These are phyloP conservation scores for Ptycholaimellus sp. DNA, from an alignment of 2,888 invertebrate species.

Conservation along the genomic window DNA sequence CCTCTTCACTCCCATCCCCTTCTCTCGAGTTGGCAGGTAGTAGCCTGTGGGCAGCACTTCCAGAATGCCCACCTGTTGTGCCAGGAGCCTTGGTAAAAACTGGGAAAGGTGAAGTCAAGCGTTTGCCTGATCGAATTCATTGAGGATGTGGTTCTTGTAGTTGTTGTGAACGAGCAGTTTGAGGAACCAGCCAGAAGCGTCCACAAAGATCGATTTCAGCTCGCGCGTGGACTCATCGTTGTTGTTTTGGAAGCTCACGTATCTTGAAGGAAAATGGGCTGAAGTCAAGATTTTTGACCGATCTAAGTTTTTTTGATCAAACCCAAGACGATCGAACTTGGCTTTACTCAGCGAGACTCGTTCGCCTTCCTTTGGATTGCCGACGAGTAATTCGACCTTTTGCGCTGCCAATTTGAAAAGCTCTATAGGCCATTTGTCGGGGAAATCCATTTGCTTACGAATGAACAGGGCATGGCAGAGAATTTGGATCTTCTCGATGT, in stretches of 20 bases:
- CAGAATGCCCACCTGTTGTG: no score
- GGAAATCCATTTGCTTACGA: neutral
- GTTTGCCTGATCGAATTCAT: constrained; percentile 54
- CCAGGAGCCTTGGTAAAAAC: no score
- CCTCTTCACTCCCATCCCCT: no score
- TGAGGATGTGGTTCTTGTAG: constrained; percentile 48
- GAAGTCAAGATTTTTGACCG: neutral
- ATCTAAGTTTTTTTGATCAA: constrained; percentile 8
- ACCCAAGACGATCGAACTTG: constrained; percentile 29
- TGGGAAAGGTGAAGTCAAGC: no score
- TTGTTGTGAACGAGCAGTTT: constrained; percentile 61
- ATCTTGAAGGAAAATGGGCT: neutral
- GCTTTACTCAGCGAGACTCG: constrained; percentile 24
- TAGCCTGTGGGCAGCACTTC: no score
- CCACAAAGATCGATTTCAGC: neutral
- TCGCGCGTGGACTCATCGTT: neutral
- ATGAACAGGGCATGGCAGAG: neutral
- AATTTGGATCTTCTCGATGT: neutral
- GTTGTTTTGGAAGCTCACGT: neutral
- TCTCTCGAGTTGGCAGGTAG: no score
- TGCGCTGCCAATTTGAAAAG: constrained; percentile 35
- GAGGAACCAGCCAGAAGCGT: constrained; percentile 34
- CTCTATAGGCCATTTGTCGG: no score
- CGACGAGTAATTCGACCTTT: constrained; percentile 46
- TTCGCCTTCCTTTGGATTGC: constrained; percentile 29